These are phyloP conservation scores for Pongo abelii DNA, from an alignment of 2,113 vertebrate genomes.

Conservation along the genomic window DNA sequence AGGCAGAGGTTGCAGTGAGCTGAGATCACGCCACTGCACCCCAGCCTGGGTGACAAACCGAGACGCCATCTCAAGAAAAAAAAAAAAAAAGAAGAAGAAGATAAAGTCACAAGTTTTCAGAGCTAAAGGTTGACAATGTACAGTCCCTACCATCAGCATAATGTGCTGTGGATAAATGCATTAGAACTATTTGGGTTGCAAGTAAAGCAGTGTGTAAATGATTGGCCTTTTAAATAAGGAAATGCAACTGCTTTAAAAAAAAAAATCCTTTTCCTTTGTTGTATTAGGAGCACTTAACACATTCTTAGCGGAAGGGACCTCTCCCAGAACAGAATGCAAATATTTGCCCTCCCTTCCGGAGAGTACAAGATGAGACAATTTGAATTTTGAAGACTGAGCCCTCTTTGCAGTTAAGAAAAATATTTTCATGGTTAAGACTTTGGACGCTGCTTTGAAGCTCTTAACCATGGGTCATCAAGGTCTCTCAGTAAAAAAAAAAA, in stretches of 20 bases:
- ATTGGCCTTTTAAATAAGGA: constrained; percentile 38
- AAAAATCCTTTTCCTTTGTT: not conserved
- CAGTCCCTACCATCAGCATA: not conserved
- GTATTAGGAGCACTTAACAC: not conserved
- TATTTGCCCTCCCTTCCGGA: constrained; percentile 30
- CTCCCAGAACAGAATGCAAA: constrained; percentile 14
- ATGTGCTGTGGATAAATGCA: not conserved
- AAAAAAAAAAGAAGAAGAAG: not conserved
- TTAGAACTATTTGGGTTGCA: constrained; percentile 29
- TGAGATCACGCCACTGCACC: no score
- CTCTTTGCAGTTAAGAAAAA: not conserved
- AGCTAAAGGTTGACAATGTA: not conserved
- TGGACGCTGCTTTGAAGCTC: not conserved
- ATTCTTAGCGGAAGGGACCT: not conserved
- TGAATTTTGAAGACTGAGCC: constrained; percentile 35
- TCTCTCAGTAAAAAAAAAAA: not conserved
- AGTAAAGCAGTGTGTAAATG: constrained; percentile 12
- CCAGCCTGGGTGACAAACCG: no score
- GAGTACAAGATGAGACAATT: not conserved
- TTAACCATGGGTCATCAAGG: not conserved
- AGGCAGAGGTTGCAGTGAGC: no score
- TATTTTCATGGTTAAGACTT: not conserved
- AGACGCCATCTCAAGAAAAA: no score
- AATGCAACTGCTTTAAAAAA: not conserved
- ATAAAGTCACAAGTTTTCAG: not conserved